Evolutionary conservation across 2,113 vertebrate species (phyloP).

Genomic region (Oncorhynchus clarkii): DNA sequence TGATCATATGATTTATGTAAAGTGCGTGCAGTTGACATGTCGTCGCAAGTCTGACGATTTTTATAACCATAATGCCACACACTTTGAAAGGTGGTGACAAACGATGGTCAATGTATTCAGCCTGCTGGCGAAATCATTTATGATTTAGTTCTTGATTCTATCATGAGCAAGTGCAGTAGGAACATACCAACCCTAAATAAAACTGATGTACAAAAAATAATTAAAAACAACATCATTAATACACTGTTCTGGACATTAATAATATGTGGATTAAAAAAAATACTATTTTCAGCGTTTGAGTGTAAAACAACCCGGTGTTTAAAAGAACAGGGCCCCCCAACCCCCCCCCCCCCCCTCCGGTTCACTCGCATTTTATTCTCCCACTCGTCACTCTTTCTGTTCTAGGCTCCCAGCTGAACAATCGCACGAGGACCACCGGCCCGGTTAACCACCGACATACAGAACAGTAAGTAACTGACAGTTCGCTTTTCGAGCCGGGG

Average conservation of each 20-base stretch:
- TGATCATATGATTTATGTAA: too few relatives aligned
- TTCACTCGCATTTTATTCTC: slow-evolving; percentile 6
- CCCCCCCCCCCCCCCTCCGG: background rate
- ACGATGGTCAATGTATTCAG: too few relatives aligned
- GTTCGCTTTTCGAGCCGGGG: too few relatives aligned
- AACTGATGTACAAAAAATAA: background rate
- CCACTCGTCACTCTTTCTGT: slow-evolving; percentile 30
- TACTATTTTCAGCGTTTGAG: background rate
- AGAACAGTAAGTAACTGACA: slow-evolving; percentile 50
- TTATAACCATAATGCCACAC: too few relatives aligned
- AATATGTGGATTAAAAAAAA: background rate
- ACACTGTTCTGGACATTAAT: background rate
- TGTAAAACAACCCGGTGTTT: background rate
- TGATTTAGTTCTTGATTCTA: background rate
- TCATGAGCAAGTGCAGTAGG: background rate
- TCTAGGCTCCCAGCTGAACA: slow-evolving; percentile 32
- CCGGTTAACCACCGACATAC: slow-evolving; percentile 12
- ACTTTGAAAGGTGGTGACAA: too few relatives aligned
- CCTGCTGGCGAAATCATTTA: background rate
- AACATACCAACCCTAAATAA: background rate
- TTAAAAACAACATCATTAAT: background rate
- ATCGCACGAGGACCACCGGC: slow-evolving; percentile 43
- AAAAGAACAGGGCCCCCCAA: background rate
- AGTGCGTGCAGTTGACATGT: too few relatives aligned
- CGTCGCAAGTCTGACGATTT: too few relatives aligned